Base-by-base conservation (phyloP, 2,888 invertebrate genomes). In the Lasioglossum marginatum region DNA sequence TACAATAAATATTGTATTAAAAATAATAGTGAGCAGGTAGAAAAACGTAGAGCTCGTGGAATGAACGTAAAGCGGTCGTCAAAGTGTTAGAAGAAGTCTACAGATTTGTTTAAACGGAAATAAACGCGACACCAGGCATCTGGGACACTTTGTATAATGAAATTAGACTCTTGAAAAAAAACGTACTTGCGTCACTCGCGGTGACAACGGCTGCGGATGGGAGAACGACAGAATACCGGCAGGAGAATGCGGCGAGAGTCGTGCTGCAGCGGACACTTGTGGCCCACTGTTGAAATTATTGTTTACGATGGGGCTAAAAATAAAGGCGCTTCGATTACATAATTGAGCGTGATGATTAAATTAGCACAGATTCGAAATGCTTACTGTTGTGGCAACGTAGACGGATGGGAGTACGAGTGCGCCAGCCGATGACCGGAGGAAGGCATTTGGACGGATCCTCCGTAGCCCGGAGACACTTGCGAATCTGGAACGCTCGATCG, bases 401-500 rank as follows among this genome's bases (percentile, higher is more conserved):
- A 93, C 84, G 94, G 94, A 90, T 95, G 95, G 88, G 95, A 93
- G 89, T 95, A 95, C 89, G 95, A 93, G 91, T 95, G 95, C 90
- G 93, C 92, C 91, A 95, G 94, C 92, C 95, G 95, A 90, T 95
- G 95, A 92, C 94, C 93, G 90, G 94, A 93, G 90, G 94, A 93
- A 93, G 95, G 92, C 94, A 95, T 95, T 90, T 95, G 95, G 95
- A 95, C 95, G 95, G 95, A 95, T 93, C 94, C 95, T 90, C 96
- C 95, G 93, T 96, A 97, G 92, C 96, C 96, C 63, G 97, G 97
- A 91, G 97, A 97, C 87, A 97, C 96, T 94, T 97, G 96, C 76
- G 96, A 95, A 92, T 96, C 96, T 91, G 96, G 94, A 89, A 96
- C 95, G 92, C 95, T 96, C 72, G 96, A 96, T 87, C 96, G 95